phyloP scores from a whole-genome alignment of 2,113 vertebrate genomes.

The Ibidorhyncha struthersii region DNA sequence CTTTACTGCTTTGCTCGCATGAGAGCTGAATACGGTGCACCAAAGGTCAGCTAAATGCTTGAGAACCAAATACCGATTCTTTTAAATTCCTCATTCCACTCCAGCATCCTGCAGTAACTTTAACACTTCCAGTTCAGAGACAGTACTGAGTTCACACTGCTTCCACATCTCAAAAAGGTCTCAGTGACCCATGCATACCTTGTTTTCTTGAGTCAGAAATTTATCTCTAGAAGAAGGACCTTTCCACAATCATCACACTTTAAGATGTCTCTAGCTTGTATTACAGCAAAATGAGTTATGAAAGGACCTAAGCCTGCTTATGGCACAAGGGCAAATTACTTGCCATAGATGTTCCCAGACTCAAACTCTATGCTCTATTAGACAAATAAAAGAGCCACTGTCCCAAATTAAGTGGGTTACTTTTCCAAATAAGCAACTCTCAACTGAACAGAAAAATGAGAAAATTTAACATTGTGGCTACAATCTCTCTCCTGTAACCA shows the following conservation, averaged over 20 bases:
- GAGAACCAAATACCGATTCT: background rate
- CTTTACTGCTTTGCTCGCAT: background rate
- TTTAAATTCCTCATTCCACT: background rate
- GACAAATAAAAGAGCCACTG: background rate
- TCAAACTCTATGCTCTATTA: background rate
- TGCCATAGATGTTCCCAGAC: background rate
- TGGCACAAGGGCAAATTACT: background rate
- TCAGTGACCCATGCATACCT: accelerated
- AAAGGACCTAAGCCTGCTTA: background rate
- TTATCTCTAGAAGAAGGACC: background rate
- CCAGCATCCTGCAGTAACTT: background rate
- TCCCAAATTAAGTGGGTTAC: background rate
- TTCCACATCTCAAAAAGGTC: background rate
- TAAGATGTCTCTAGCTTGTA: background rate
- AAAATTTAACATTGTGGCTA: background rate
- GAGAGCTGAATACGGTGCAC: background rate
- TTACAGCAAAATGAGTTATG: background rate
- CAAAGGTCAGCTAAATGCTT: background rate
- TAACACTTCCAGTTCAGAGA: background rate
- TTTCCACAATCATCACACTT: background rate
- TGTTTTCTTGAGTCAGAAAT: background rate
- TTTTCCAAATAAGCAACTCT: background rate
- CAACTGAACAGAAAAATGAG: background rate
- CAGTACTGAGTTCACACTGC: background rate
- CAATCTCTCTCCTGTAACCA: background rate